Evolutionary conservation across 1,140 invertebrate species (phyloP).

Genomic region (Zeugodacus cucurbitae): DNA sequence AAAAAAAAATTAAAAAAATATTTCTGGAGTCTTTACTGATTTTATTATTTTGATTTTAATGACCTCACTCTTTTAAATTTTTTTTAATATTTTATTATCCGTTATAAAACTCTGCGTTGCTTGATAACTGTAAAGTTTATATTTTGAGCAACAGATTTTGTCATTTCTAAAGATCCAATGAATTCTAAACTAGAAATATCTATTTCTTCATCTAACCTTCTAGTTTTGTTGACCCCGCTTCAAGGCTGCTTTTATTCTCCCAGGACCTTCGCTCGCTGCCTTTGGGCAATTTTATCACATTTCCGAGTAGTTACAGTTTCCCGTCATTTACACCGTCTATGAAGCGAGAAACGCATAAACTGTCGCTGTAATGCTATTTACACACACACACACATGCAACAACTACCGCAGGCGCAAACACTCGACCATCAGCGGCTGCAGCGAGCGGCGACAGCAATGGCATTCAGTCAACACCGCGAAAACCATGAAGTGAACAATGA

Average conservation of each 20-base stretch:
- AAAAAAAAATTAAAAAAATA: not conserved
- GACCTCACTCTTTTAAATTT: too few species aligned
- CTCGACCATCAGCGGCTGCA: not conserved
- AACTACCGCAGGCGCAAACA: not conserved
- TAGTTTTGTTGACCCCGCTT: too few species aligned
- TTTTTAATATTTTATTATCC: too few species aligned
- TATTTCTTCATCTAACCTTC: too few species aligned
- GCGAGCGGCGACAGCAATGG: not conserved
- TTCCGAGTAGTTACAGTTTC: not conserved
- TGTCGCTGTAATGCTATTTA: not conserved
- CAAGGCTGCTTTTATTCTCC: not conserved
- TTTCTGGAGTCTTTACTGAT: not conserved
- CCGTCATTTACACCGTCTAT: not conserved
- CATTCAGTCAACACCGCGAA: conserved; percentile 19
- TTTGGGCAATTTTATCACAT: not conserved
- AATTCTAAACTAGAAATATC: too few species aligned
- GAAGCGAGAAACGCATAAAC: not conserved
- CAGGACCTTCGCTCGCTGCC: not conserved
- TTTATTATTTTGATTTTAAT: too few species aligned
- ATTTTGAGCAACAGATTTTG: too few species aligned
- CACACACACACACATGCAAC: not conserved
- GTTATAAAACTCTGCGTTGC: too few species aligned
- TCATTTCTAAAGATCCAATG: too few species aligned
- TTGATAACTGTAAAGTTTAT: too few species aligned
- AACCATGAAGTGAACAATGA: conserved; percentile 37